Evolutionary conservation across 1,140 invertebrate genomes (phyloP).

Genomic region (Diorhabda elongata): DNA sequence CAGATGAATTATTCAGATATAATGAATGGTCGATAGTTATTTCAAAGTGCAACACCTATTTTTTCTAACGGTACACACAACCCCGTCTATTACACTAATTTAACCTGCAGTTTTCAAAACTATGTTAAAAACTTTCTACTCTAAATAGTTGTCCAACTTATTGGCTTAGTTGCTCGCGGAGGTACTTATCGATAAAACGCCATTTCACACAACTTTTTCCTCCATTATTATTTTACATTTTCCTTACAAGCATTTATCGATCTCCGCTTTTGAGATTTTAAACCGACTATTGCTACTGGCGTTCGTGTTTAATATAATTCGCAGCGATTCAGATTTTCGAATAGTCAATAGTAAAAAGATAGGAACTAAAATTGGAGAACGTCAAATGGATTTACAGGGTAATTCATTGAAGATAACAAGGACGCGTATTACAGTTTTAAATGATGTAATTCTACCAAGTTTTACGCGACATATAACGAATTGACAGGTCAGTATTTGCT

Average conservation of each 20-base stretch:
- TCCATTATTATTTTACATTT: background rate
- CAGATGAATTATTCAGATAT: too few species aligned
- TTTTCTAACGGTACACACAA: too few species aligned
- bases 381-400: background rate
- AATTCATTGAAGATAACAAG: background rate
- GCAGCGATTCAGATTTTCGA: background rate
- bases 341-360: too few species aligned
- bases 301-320: background rate
- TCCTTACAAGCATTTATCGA: constrained; percentile 2
- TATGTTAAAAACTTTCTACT: background rate
- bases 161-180: background rate
- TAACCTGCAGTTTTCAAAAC: too few species aligned
- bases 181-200: background rate
- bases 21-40: too few species aligned
- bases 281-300: background rate
- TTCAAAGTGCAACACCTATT: too few species aligned
- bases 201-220: background rate
- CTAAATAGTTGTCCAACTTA: constrained; percentile 1
- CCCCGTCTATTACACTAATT: too few species aligned
- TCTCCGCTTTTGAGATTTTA: background rate
- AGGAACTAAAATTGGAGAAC: too few species aligned
- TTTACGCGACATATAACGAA: too few species aligned
- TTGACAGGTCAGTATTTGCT: too few species aligned
- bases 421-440: too few species aligned
- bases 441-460: too few species aligned